phyloP scores from a whole-genome alignment of 1,140 invertebrate species.

The Tetragonula clypearis region DNA sequence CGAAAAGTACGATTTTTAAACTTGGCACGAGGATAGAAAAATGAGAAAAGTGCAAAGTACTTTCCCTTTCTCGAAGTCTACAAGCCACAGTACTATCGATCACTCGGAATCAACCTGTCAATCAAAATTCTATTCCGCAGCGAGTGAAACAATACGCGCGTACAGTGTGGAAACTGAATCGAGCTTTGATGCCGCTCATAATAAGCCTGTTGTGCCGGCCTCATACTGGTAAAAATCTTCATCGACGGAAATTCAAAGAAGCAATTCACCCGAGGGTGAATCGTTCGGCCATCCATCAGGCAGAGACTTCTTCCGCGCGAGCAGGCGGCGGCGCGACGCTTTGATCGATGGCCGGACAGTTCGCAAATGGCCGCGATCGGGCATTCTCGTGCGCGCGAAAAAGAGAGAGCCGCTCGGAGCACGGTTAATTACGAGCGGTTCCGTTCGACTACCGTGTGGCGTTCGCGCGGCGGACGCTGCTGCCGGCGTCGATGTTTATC shows the following conservation, averaged over 20 bases:
- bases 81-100: background rate
- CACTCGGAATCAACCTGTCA: background rate
- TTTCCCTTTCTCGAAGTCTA: too few species aligned
- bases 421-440: conserved; percentile 75
- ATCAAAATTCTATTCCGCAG: background rate
- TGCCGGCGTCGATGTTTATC: conserved; percentile 76
- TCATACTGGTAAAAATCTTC: background rate
- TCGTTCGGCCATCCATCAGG: background rate
- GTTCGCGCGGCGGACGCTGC: conserved; percentile 52
- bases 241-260: background rate
- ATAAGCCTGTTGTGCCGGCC: background rate
- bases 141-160: background rate
- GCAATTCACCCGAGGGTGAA: background rate
- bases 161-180: background rate
- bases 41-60: too few species aligned
- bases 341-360: conserved; percentile 48
- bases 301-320: background rate
- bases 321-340: background rate
- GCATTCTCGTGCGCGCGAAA: conserved; percentile 60
- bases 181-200: background rate
- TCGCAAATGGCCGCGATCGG: conserved; percentile 53
- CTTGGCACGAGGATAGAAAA: background rate
- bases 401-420: conserved; percentile 64
- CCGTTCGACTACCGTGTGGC: conserved; percentile 72
- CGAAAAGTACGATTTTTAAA: background rate